Base-by-base conservation (phyloP, 2,888 invertebrate genomes). In the Liopterus haemorrhoidalis region DNA sequence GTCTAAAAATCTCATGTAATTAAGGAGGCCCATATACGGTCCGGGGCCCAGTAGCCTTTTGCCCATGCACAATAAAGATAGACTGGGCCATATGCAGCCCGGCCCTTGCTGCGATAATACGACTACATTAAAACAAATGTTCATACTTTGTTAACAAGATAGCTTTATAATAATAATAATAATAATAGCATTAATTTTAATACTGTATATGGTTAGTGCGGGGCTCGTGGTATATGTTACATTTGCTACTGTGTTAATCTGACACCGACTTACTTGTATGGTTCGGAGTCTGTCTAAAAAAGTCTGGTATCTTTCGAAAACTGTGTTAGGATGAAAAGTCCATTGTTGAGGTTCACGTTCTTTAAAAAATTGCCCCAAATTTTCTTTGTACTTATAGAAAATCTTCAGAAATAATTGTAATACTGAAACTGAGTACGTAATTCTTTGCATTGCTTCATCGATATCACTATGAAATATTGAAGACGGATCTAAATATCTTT, bases 391-490 rank as follows among this genome's bases (percentile, higher is more conserved):
- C 55, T 78, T 75, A 53, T 80, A 79, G 58, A 84, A 87, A 2
- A 82, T 73, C 28, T 66, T 68, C 33, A 78, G 70, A 61, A 81
- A 83, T 51, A 75, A 75, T 60, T 79, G 81, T 1, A 83, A 58
- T 41, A 79, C 78, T 52, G 76, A 72, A 52, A 82, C 75, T n/a
- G 81, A 81, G 3, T 77, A 58, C 51, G 75, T 75, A 8, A 94
- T 84, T 49, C 91, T 78, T 64, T 82, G 85, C 64, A 88, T 81
- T 0, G 91, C 89, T 71, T 95, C 95, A 61, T 93, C 93, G 28
- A 93, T 86, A 57, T 95, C 95, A 54, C 91, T 91, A 64, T 94
- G 94, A 63, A 96, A 95, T 48, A 95, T 78, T 1, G 94, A 89
- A 2, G 85, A 80, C 1, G 94, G 91, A 61, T 94, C 94, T 55